Conservation (phyloP, 1,140 invertebrate genomes). For the Neocloeon triangulifer region DNA sequence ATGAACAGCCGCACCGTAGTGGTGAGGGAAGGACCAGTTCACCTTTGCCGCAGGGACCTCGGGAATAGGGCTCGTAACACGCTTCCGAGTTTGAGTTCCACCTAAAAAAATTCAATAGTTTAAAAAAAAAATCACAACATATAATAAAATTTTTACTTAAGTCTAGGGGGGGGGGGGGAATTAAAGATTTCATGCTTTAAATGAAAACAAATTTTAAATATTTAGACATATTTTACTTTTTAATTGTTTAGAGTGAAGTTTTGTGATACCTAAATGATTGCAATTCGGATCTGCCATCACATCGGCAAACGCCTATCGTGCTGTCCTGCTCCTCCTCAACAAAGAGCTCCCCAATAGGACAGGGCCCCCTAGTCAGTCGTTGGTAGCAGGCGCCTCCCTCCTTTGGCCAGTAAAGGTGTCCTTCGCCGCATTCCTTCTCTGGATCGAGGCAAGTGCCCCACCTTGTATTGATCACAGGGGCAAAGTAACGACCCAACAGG, state of each 20-base stretch:
- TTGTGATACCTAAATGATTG: too few relatives aligned
- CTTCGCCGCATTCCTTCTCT: conserved; percentile 28
- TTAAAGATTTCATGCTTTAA: too few relatives aligned
- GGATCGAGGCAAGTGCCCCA: conserved; percentile 44
- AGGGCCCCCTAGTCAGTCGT: conserved; percentile 41
- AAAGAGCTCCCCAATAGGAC: conserved; percentile 42
- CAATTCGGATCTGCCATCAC: too few relatives aligned
- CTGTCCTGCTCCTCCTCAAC: conserved; percentile 2
- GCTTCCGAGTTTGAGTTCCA: too few relatives aligned
- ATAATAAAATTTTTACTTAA: too few relatives aligned
- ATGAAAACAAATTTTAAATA: too few relatives aligned
- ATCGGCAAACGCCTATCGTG: conserved; percentile 5
- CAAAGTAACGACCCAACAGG: conserved; percentile 40
- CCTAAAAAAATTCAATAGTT: too few relatives aligned
- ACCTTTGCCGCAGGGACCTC: conserved; percentile 49
- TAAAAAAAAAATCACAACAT: too few relatives aligned
- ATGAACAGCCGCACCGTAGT: conserved; percentile 43
- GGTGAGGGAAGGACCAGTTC: conserved; percentile 48
- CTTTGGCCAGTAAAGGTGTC: conserved; percentile 42
- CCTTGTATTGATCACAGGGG: conserved; percentile 29
- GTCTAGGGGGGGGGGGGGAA: too few relatives aligned
- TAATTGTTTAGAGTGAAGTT: too few relatives aligned
- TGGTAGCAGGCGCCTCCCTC: conserved; percentile 49
- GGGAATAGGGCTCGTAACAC: conserved; percentile 54
- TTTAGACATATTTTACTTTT: too few relatives aligned